Evolutionary conservation across 2,113 vertebrate species (phyloP), one percentile per base, ranked within the genome.

Genomic region (Cathartes aura): DNA sequence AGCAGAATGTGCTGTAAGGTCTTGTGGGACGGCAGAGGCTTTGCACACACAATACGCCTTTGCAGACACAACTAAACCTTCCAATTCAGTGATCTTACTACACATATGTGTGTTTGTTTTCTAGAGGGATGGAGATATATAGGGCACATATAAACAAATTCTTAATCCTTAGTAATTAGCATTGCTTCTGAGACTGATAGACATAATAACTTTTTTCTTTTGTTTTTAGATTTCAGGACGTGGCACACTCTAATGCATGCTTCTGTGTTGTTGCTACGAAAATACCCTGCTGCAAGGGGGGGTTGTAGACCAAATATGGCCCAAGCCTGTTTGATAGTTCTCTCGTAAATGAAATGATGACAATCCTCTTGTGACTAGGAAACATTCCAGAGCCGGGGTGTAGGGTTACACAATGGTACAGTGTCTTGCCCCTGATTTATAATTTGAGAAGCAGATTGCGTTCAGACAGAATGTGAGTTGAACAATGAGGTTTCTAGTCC

Each of bases 381-480:
- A 97, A 93, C 87, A 96, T 97, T 97, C 97, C 97, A 97, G 95
- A 94, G 93, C 87, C 4, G 0, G 95, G 90, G 95, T 97, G 93
- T 97, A 95, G 91, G 71, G 95, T 96, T 97, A 96, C 95, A 96
- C 96, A 97, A 97, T 96, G 94, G 96, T 95, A 97, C 95, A 96
- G 97, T 97, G 96, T 97, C 96, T 96, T 89, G 86, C 91, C 94
- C 78, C 78, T 96, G 97, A 97, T 97, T 97, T 97, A 97, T 97
- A 96, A 97, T 97, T 97, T 97, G 95, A 96, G 94, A 94, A 96
- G 93, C 94, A 96, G 94, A 97, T 96, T 96, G 93, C 34, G 14
- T 97, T 97, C 97, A 95, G 95, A 73, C 95, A 97, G 93, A 96
- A 97, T 94, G 94, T 79, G 81, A 96, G 91, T 27, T 55, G 95